Evolutionary conservation across 2,113 vertebrate species (phyloP).

Genomic region (Cinclus mexicanus): DNA sequence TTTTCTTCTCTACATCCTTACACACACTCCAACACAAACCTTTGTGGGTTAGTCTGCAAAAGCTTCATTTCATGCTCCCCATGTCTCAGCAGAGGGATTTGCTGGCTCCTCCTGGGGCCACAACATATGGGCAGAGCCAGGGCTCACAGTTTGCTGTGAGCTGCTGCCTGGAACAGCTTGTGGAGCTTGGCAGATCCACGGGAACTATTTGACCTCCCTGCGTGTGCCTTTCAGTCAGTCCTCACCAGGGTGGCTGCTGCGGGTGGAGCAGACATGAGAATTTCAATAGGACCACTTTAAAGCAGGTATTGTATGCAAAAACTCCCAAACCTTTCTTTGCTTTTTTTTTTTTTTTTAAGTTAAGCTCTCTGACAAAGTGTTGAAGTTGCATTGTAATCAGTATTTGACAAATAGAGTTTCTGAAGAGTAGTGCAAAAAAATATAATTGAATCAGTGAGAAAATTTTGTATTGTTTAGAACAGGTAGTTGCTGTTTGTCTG

Average conservation of each 20-base stretch:
- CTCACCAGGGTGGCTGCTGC: not conserved
- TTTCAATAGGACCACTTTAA: slow-evolving; percentile 21
- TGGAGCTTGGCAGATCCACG: not conserved
- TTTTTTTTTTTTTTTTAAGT: not conserved
- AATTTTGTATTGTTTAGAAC: not conserved
- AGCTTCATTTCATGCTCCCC: not conserved
- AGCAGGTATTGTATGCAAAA: slow-evolving; percentile 25
- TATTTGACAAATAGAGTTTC: not conserved
- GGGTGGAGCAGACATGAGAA: not conserved
- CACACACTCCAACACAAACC: not conserved
- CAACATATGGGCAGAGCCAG: not conserved
- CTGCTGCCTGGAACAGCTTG: not conserved
- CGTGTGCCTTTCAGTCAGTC: not conserved
- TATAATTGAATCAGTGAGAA: not conserved
- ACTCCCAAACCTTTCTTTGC: not conserved
- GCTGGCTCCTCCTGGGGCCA: not conserved
- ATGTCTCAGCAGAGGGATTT: not conserved
- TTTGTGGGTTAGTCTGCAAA: not conserved
- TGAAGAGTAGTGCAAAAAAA: not conserved
- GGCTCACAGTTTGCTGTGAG: not conserved
- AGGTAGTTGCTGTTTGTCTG: not conserved
- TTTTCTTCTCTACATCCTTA: not conserved
- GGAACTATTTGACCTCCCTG: not conserved
- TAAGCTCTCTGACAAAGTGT: not conserved
- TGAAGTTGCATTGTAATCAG: not conserved